phyloP scores from a whole-genome alignment of 2,113 vertebrate species.

The Panurus biarmicus region DNA sequence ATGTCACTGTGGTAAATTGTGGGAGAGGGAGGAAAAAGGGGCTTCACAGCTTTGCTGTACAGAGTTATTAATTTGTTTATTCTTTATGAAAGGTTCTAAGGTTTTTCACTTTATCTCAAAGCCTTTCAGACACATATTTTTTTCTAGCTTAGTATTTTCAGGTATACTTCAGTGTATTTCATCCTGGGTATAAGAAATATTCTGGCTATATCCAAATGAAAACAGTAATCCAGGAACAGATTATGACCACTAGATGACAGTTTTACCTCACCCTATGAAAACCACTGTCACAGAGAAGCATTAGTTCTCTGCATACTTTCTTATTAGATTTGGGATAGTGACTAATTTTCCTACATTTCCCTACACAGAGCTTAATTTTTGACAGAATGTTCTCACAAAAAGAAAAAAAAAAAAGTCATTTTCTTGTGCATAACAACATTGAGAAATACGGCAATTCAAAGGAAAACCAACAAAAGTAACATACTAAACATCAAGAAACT shows the following conservation, averaged over 20 bases:
- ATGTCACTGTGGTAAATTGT: not conserved
- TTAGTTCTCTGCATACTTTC: not conserved
- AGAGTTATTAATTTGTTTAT: not conserved
- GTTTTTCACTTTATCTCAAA: not conserved
- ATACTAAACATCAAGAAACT: not conserved
- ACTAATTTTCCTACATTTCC: not conserved
- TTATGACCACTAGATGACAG: conserved; percentile 70
- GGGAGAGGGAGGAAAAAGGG: not conserved
- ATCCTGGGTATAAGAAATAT: not conserved
- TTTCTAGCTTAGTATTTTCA: not conserved
- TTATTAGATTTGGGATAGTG: not conserved
- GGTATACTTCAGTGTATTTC: not conserved
- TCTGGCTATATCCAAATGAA: not conserved
- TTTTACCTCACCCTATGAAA: conserved; percentile 48
- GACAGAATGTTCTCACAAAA: not conserved
- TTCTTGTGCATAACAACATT: not conserved
- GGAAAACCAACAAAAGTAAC: not conserved
- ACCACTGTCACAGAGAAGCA: not conserved
- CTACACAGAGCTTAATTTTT: not conserved
- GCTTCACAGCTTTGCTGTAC: not conserved
- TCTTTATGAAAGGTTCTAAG: not conserved
- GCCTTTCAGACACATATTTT: not conserved
- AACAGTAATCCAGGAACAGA: not conserved
- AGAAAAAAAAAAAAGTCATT: not conserved
- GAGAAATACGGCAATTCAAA: not conserved